Base-by-base conservation (phyloP, 2,888 invertebrate species). In the Eilema griseolum region DNA sequence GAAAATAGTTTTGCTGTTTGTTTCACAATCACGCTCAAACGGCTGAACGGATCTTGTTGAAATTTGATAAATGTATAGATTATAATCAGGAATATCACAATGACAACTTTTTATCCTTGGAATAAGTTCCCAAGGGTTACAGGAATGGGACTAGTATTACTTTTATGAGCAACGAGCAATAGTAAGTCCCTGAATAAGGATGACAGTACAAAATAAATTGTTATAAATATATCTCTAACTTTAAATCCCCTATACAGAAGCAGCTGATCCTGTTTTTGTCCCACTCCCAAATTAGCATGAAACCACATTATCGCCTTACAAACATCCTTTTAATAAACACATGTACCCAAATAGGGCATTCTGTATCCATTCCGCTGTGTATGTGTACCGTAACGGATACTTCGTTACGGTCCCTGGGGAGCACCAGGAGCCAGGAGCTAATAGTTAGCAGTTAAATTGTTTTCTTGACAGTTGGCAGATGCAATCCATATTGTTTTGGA, bases 401-500 rank as follows among this genome's bases (percentile, higher is more conserved):
- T 70, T 68, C 70, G 66, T 71, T 64, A 33, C 20, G 23, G 63
- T 61, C 79, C 66, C 66, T 63, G 33, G 82, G 80, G 82, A 78
- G 66, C 66, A 52, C 52, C 0, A 52, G 52, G n/a, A 62, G 24
- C 66, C 61, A 69, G 26, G 24, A 69, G 72, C 69, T 75, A 79
- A 76, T 78, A 75, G 75, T 77, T 84, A 71, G 76, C 70, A 31
- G 76, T 75, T 74, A 86, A 86, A 90, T 88, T 84, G 88, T 88
- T 88, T 86, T 83, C 87, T 82, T 86, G 88, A 85, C 86, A 83
- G 82, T 72, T 76, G 81, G 83, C 89, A 90, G 89, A 90, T 90
- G 90, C 83, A 76, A 81, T 85, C 82, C 81, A 86, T 88, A 88
- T 87, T 88, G 86, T 85, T 86, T 81, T 84, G 84, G 79, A 82